A percentile compares a stretch with the other conserved stretches of the same genome.
phyloP scores from a whole-genome alignment of 2,797 vertebrate genomes.

The Hippopotamyrus pictus region DNA sequence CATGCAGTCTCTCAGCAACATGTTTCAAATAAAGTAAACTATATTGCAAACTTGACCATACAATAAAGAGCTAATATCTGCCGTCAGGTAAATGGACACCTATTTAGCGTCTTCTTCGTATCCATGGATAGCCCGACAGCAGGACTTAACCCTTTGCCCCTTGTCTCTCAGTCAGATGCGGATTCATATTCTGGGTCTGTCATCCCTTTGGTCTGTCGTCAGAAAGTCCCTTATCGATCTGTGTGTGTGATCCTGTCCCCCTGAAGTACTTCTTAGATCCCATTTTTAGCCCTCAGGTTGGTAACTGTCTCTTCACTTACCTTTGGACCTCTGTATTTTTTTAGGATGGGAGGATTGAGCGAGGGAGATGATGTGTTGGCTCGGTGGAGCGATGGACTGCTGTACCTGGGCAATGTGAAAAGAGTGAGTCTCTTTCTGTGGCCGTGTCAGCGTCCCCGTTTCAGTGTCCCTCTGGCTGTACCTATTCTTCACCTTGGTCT shows the following conservation, averaged over 20 bases:
- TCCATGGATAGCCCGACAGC: neutral
- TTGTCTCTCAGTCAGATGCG: neutral
- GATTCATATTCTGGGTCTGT: neutral
- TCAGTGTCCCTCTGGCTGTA: neutral
- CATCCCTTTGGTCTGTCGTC: neutral
- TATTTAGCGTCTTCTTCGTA: neutral
- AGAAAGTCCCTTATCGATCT: neutral
- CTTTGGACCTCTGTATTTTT: conserved; percentile 6
- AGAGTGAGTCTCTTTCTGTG: conserved; percentile 65
- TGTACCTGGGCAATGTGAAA: conserved; percentile 88
- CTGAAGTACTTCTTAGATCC: neutral
- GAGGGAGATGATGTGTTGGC: conserved; percentile 90
- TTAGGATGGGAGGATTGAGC: conserved; percentile 76
- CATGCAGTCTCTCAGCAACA: neutral
- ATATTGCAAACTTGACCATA: neutral
- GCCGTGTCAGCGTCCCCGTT: neutral
- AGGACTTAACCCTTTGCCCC: conserved; percentile 12
- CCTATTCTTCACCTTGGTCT: neutral
- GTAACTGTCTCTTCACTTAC: neutral
- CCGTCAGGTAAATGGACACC: neutral
- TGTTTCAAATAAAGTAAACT: neutral
- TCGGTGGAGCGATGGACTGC: conserved; percentile 86
- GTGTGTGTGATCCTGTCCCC: neutral
- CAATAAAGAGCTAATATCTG: neutral
- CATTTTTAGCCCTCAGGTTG: neutral